Conservation (phyloP, 2,888 invertebrate species). For the Cerceris rybyensis region DNA sequence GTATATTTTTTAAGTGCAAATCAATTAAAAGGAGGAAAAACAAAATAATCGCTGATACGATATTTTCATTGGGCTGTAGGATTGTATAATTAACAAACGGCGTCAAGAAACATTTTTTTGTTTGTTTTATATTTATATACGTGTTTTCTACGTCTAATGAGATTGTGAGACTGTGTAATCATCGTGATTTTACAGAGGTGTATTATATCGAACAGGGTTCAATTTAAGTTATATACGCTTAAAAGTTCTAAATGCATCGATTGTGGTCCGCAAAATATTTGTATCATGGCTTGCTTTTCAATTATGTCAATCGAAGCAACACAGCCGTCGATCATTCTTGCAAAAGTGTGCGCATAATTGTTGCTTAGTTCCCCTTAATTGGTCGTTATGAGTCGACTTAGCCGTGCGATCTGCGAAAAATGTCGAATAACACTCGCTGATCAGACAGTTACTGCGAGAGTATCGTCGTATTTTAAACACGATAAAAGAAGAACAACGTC, state of each 20-base stretch:
- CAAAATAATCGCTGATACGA: slow-evolving; percentile 35
- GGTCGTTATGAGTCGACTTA: slow-evolving; percentile 20
- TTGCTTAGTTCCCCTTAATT: background rate
- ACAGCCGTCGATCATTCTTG: background rate
- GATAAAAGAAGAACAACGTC: background rate
- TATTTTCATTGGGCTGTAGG: slow-evolving; percentile 47
- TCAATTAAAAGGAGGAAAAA: slow-evolving; percentile 52
- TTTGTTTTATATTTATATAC: slow-evolving; percentile 60
- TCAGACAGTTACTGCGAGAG: slow-evolving; percentile 21
- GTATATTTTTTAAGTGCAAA: slow-evolving; percentile 73
- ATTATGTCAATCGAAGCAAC: slow-evolving; percentile 6
- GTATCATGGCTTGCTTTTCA: slow-evolving; percentile 60
- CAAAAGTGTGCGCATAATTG: background rate
- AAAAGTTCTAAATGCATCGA: slow-evolving; percentile 52
- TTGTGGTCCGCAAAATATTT: slow-evolving; percentile 55
- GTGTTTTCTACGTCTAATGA: slow-evolving; percentile 65
- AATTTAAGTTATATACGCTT: slow-evolving; percentile 68
- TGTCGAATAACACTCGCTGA: slow-evolving; percentile 6
- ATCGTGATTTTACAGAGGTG: slow-evolving; percentile 59
- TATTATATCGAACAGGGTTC: slow-evolving; percentile 76
- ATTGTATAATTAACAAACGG: slow-evolving; percentile 25
- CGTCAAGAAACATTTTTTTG: slow-evolving; percentile 51
- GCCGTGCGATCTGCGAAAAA: slow-evolving; percentile 4
- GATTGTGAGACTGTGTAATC: slow-evolving; percentile 66
- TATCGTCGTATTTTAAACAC: slow-evolving; percentile 21